These are phyloP conservation scores for Cebidichthys violaceus DNA, from an alignment of 2,113 vertebrate species.

Conservation along the genomic window DNA sequence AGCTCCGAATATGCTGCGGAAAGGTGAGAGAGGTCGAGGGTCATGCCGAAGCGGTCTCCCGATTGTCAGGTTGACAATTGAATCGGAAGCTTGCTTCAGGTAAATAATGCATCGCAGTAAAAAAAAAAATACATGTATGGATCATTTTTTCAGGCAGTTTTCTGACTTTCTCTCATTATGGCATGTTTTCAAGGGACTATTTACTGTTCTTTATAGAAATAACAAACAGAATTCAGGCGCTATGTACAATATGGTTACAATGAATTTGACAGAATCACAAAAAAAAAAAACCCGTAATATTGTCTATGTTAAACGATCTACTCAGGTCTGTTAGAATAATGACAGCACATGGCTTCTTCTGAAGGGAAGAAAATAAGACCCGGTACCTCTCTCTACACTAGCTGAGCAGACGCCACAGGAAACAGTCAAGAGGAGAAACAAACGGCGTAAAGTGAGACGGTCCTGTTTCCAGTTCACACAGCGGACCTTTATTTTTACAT, in stretches of 20 bases:
- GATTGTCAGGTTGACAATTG: neutral
- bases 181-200: too few relatives aligned
- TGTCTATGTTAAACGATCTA: neutral
- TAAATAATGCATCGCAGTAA: neutral
- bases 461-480: neutral
- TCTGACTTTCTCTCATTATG: neutral
- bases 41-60: neutral
- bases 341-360: neutral
- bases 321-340: neutral
- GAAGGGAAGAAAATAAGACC: neutral
- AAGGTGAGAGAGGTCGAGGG: neutral
- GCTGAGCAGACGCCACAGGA: neutral
- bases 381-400: neutral
- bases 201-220: neutral
- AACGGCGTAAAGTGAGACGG: neutral
- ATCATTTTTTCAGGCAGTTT: neutral
- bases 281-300: neutral
- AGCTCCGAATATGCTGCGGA: constrained; percentile 80
- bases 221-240: neutral
- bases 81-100: neutral
- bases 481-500: neutral
- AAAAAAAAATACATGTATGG: neutral
- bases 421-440: neutral
- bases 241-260: neutral
- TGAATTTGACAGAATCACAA: neutral